Percentiles rank a stretch among this genome's conserved stretches.
Evolutionary conservation across 92 coral and sea anemone genomes (phyloP).

Genomic region (Palythoa heliodiscus): DNA sequence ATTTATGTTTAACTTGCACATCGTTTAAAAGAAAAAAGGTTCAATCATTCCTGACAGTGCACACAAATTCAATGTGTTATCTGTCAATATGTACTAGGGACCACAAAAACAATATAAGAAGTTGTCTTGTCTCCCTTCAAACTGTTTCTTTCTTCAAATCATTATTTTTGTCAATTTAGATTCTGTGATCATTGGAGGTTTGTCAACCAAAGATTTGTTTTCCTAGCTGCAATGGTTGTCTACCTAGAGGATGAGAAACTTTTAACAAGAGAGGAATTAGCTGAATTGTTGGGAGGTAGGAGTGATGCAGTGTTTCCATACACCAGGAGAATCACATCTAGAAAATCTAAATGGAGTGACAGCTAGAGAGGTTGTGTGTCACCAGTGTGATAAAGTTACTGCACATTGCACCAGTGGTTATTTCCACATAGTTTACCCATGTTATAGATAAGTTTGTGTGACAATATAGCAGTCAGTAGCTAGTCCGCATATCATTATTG

Average conservation of each 20-base stretch:
- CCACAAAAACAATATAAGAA: neutral
- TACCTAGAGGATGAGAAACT: slow-evolving; percentile 80
- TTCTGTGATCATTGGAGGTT: slow-evolving; percentile 97
- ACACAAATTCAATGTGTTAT: neutral
- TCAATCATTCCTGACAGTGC: neutral
- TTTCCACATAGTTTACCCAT: too few relatives aligned
- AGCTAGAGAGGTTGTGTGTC: too few relatives aligned
- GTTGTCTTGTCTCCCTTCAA: neutral
- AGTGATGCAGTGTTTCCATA: neutral
- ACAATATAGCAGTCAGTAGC: too few relatives aligned
- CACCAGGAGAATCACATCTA: neutral
- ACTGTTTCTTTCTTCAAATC: neutral
- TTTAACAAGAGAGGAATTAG: slow-evolving; percentile 77
- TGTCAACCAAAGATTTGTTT: slow-evolving; percentile 84
- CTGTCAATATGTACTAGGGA: neutral
- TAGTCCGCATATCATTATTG: too few relatives aligned
- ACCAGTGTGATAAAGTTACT: too few relatives aligned
- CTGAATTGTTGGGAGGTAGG: slow-evolving; percentile 84
- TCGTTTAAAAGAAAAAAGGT: too few relatives aligned
- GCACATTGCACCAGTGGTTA: too few relatives aligned
- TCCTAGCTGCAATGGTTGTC: slow-evolving; percentile 81
- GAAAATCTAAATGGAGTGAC: too few relatives aligned
- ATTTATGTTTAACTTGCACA: too few relatives aligned
- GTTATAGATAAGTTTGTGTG: too few relatives aligned
- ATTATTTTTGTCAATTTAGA: slow-evolving; percentile 41